phyloP scores from a whole-genome alignment of 2,113 vertebrate species.

The Nematolebias whitei region DNA sequence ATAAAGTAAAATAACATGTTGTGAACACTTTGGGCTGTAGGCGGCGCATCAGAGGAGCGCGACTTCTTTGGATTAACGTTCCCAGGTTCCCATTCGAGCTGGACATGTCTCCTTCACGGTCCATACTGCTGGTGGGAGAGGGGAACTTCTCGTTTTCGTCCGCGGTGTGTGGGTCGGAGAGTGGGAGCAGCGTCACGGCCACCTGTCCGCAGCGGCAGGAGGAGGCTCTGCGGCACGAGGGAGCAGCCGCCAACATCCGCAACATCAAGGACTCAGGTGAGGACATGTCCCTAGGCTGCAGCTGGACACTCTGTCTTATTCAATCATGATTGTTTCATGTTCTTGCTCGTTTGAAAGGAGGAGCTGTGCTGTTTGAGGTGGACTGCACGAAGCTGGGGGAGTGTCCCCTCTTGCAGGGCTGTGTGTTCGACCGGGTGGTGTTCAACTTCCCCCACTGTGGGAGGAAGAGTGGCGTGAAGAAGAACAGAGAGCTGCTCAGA shows the following conservation, averaged over 20 bases:
- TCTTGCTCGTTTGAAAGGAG: constrained; percentile 72
- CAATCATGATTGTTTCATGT: not conserved
- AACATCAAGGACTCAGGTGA: constrained; percentile 82
- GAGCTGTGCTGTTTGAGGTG: constrained; percentile 85
- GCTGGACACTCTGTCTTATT: too few species aligned
- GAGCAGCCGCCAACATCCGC: constrained; percentile 75
- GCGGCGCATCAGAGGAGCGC: too few species aligned
- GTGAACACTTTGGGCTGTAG: not conserved
- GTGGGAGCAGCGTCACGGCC: constrained; percentile 74
- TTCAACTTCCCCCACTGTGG: constrained; percentile 98
- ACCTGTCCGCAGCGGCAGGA: constrained; percentile 84
- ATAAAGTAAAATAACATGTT: not conserved
- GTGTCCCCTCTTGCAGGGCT: constrained; percentile 61
- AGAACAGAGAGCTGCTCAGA: constrained; percentile 89
- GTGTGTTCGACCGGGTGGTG: constrained; percentile 84
- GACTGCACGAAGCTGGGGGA: constrained; percentile 86
- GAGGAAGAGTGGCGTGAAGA: constrained; percentile 93
- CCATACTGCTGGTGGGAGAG: constrained; percentile 88
- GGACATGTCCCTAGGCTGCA: not conserved
- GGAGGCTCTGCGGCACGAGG: constrained; percentile 65
- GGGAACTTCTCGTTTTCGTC: constrained; percentile 94
- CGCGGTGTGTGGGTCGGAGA: constrained; percentile 60
- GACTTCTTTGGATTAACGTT: too few species aligned
- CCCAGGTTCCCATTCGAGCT: not conserved
- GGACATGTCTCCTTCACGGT: constrained; percentile 52